Conservation (phyloP, 2,888 invertebrate genomes). For the Nemoura dubitans region DNA sequence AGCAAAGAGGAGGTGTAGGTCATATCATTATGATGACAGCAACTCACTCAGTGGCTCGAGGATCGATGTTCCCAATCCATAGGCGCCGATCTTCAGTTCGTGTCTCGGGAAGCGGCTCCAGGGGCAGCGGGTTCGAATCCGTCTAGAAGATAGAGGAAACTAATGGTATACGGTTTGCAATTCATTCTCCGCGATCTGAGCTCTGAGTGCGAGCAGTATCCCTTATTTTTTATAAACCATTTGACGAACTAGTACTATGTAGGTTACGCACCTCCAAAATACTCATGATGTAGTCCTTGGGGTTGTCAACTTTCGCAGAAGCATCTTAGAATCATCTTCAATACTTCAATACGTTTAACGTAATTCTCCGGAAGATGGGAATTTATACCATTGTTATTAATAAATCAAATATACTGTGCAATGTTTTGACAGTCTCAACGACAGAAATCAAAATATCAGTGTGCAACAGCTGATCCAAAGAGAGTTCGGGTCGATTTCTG, state of each 20-base stretch:
- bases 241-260: too few species aligned
- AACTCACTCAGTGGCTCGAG: slow-evolving; percentile 93
- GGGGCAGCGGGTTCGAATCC: slow-evolving; percentile 49
- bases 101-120: slow-evolving; percentile 55
- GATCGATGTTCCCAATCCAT: slow-evolving; percentile 93
- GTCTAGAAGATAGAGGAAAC: neutral
- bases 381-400: neutral
- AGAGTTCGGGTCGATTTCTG: too few species aligned
- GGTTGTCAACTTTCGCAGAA: neutral
- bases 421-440: too few species aligned
- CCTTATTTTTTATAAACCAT: too few species aligned
- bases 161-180: too few species aligned
- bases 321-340: neutral
- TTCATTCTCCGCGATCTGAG: too few species aligned
- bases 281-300: neutral
- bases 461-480: too few species aligned
- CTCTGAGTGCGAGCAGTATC: too few species aligned
- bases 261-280: slow-evolving; percentile 9
- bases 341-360: neutral
- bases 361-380: neutral
- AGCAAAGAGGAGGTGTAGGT: too few species aligned
- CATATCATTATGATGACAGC: neutral
- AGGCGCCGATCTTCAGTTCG: slow-evolving; percentile 75
- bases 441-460: too few species aligned
- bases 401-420: too few species aligned